Percentiles rank a stretch among this genome's conserved stretches.
Conservation (phyloP, 2,888 invertebrate species). For the Philonicus albiceps region DNA sequence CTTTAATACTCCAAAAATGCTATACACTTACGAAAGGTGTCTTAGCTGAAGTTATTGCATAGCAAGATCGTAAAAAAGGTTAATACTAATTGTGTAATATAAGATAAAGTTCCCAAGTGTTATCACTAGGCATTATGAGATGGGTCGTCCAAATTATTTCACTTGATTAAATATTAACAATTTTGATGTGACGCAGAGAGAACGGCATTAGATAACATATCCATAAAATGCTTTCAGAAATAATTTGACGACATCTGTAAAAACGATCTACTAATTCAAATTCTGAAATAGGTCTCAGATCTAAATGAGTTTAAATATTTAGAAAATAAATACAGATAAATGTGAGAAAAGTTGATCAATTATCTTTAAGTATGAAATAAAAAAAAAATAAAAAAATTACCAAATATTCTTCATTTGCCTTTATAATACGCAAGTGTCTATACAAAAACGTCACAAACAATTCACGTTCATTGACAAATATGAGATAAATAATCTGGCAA, state of each 20-base stretch:
- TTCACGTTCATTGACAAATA: constrained; percentile 9
- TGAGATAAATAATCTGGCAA: neutral
- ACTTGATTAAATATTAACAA: neutral
- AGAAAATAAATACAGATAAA: neutral
- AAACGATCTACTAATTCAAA: neutral
- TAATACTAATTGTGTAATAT: neutral
- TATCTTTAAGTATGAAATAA: neutral
- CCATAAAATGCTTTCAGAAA: neutral
- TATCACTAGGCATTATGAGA: neutral
- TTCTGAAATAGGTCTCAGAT: neutral
- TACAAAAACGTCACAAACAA: neutral
- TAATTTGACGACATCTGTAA: neutral
- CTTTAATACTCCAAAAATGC: neutral
- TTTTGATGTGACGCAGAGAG: neutral
- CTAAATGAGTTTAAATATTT: neutral
- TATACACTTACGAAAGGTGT: neutral
- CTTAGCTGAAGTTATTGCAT: neutral
- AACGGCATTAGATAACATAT: neutral
- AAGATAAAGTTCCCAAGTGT: neutral
- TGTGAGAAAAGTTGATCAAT: neutral
- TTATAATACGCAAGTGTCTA: neutral
- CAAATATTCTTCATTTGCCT: neutral
- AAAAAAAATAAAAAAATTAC: neutral
- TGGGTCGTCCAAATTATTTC: neutral
- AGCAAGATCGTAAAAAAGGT: neutral